A percentile compares a stretch with the other conserved stretches of the same genome.
Conservation (phyloP, 1,140 invertebrate species). For the Cephus cinctus region DNA sequence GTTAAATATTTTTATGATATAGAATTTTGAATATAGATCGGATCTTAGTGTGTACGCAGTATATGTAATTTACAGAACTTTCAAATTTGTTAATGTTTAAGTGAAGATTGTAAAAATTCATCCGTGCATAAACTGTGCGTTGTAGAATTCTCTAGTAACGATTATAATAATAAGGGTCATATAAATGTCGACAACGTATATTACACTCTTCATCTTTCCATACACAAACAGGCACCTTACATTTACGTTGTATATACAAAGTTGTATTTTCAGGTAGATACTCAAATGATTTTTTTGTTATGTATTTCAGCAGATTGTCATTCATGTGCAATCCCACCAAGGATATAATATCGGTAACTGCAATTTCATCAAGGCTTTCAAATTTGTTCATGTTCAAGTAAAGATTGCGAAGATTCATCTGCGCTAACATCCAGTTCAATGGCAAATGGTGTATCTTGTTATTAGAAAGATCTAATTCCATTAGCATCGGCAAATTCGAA, state of each 20-base stretch:
- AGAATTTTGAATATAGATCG: no score
- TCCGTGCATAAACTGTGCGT: no score
- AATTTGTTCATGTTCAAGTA: slow-evolving; percentile 15
- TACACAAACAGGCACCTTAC: neutral
- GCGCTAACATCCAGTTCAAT: neutral
- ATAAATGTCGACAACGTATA: no score
- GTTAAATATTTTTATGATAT: no score
- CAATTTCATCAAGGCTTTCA: neutral
- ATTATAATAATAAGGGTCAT: no score
- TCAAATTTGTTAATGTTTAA: slow-evolving; percentile 6
- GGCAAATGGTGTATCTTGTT: slow-evolving; percentile 10
- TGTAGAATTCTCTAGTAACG: no score
- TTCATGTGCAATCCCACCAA: slow-evolving; percentile 13
- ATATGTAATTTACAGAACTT: no score
- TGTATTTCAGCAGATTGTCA: slow-evolving; percentile 2
- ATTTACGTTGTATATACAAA: slow-evolving; percentile 1
- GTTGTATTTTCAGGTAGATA: neutral
- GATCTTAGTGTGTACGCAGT: no score
- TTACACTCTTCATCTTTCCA: no score
- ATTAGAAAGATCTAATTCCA: slow-evolving; percentile 14
- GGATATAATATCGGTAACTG: rapidly evolving
- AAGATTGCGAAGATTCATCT: slow-evolving; percentile 2
- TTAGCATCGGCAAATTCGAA: neutral
- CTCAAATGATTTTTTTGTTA: neutral
- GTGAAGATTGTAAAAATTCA: slow-evolving; percentile 9